Evolutionary conservation across 2,113 vertebrate species (phyloP).

Genomic region (Dipodomys stephensi): DNA sequence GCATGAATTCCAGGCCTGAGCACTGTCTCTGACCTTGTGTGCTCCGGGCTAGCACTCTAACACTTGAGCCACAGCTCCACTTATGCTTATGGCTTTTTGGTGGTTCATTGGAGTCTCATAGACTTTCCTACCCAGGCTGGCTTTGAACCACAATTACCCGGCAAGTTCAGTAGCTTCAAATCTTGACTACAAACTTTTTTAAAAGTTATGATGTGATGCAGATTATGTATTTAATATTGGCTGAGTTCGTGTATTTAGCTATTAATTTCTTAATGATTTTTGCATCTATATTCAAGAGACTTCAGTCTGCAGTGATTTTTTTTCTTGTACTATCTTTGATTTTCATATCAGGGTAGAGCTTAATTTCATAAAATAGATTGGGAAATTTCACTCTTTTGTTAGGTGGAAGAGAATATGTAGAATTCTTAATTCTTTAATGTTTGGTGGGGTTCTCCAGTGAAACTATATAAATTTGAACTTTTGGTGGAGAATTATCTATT

Average conservation of each 20-base stretch:
- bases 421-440: conserved; percentile 42
- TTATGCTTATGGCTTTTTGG: no score
- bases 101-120: no score
- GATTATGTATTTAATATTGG: conserved; percentile 13
- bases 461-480: conserved; percentile 3
- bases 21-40: no score
- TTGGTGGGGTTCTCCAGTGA: conserved; percentile 43
- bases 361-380: conserved; percentile 38
- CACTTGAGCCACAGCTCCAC: no score
- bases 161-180: no score
- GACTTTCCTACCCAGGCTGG: no score
- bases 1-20: no score
- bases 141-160: no score
- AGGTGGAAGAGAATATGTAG: conserved; percentile 11
- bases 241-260: neutral
- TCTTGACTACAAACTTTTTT: conserved; percentile 17
- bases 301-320: neutral
- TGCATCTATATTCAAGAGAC: neutral
- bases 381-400: neutral
- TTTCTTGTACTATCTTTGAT: neutral
- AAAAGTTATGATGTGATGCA: neutral
- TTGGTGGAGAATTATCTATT: neutral
- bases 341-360: conserved; percentile 3
- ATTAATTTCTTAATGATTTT: conserved; percentile 31
- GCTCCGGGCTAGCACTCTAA: no score